phyloP scores from a whole-genome alignment of 2,113 vertebrate genomes.

The Laticauda laticaudata region DNA sequence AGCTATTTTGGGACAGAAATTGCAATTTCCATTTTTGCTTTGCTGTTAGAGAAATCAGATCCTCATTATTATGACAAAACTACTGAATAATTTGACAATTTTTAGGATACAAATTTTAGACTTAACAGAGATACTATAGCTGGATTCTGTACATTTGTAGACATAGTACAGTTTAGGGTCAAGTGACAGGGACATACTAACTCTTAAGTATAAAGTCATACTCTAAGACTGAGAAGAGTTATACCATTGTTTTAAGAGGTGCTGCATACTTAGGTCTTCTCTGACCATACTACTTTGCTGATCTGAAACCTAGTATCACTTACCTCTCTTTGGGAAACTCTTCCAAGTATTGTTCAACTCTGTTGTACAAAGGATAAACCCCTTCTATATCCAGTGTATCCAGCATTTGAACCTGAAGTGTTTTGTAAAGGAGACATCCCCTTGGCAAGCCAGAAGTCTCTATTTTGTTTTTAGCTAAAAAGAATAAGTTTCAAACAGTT shows the following conservation, averaged over 20 bases:
- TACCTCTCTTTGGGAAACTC: constrained; percentile 93
- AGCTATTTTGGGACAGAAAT: neutral
- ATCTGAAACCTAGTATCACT: neutral
- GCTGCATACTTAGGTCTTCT: neutral
- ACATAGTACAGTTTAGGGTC: neutral
- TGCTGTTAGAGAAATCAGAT: no score
- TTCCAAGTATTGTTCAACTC: constrained; percentile 88
- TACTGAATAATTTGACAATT: neutral
- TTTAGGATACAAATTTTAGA: neutral
- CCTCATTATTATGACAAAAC: neutral
- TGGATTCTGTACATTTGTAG: neutral
- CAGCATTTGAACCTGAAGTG: constrained; percentile 93
- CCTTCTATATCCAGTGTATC: constrained; percentile 95
- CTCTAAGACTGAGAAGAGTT: neutral
- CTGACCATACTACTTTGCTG: neutral
- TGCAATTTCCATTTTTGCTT: neutral
- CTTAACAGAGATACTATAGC: neutral
- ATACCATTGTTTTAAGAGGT: neutral
- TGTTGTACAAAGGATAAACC: constrained; percentile 86
- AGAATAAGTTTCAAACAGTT: constrained; percentile 33
- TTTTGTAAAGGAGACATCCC: constrained; percentile 87
- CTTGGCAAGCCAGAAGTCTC: constrained; percentile 82
- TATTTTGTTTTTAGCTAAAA: constrained; percentile 73
- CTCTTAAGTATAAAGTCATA: neutral
- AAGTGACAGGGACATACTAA: neutral